Base-by-base conservation (phyloP, 2,888 invertebrate species). In the Leucophora obtusa region DNA sequence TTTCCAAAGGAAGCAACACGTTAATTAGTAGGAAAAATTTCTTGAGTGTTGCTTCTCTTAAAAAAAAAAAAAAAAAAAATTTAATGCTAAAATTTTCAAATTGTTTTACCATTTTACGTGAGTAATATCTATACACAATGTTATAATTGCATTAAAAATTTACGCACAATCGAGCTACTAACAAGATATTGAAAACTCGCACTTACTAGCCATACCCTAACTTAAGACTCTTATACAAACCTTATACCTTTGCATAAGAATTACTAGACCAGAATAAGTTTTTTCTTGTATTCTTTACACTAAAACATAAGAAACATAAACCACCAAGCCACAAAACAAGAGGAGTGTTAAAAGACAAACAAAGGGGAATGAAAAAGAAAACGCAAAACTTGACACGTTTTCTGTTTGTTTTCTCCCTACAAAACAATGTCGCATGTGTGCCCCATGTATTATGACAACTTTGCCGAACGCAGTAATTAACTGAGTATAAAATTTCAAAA, bases 261-360 rank as follows among this genome's bases (percentile, higher is more conserved):
- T 72, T 81, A 81, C 77, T 70, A 81, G 80, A 81, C 80, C 77
- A 75, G 80, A 76, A 81, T 73, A 77, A 81, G 73, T 77, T 81
- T 59, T 28, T 28, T 28, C 28, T 4, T 28, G 28, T 28, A 28
- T 28, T 28, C 7, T 28, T 28, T 28, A 28, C 28, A 28, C 28
- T 21, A 35, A 24, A 28, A 28, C 28, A 28, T 24, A 24, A 24
- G 71, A 54, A 72, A 77, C 10, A 66, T 66, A 77, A 77, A 11
- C 60, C 43, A 15, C 7, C 18, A 6, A 54, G 18, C 71, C 66
- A 62, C 66, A 77, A 72, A 50, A 71, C 60, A 58, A 47, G 58
- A 59, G 66, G 70, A 58, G 79, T 69, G 74, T 28, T 73, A 9
- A n/a, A 24, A 70, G 35, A 69, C 51, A 68, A 28, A 50, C 17